These are phyloP conservation scores for Ctenomys sociabilis DNA, from an alignment of 2,113 vertebrate genomes.

Conservation along the genomic window DNA sequence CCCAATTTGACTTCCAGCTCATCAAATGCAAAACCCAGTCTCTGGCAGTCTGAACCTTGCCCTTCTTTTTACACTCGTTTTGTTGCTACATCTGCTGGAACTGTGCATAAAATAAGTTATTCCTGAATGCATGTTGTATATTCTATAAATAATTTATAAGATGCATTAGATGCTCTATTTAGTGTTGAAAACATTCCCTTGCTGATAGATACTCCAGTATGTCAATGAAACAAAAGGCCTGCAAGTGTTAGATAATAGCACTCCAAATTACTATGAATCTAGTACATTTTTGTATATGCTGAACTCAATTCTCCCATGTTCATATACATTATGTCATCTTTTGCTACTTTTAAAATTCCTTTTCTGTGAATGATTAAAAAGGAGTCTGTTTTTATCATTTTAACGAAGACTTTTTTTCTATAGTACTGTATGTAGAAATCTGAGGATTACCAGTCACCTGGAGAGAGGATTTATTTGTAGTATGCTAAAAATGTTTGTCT, in stretches of 20 bases:
- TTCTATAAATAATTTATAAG: conserved; percentile 73
- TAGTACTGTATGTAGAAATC: conserved; percentile 7
- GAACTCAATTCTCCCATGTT: background rate
- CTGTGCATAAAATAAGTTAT: conserved; percentile 54
- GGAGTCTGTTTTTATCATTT: conserved; percentile 11
- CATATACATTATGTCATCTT: background rate
- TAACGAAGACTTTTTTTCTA: conserved; percentile 12
- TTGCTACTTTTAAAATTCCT: background rate
- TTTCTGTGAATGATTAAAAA: conserved; percentile 10
- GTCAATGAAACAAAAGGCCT: conserved; percentile 63
- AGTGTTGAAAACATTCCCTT: conserved; percentile 69
- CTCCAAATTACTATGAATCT: conserved; percentile 50
- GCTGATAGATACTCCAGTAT: conserved; percentile 55
- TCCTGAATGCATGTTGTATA: conserved; percentile 58
- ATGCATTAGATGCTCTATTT: conserved; percentile 70
- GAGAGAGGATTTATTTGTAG: background rate
- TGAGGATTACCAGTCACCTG: background rate
- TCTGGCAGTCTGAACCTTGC: conserved; percentile 21
- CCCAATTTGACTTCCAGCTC: background rate
- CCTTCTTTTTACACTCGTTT: conserved; percentile 39
- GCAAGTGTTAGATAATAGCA: conserved; percentile 50
- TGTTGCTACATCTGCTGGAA: conserved; percentile 58
- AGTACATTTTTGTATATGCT: conserved; percentile 15
- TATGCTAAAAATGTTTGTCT: background rate
- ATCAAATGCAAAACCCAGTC: conserved; percentile 32